Conservation (phyloP, 2,113 vertebrate genomes). For the Rhombomys opimus region DNA sequence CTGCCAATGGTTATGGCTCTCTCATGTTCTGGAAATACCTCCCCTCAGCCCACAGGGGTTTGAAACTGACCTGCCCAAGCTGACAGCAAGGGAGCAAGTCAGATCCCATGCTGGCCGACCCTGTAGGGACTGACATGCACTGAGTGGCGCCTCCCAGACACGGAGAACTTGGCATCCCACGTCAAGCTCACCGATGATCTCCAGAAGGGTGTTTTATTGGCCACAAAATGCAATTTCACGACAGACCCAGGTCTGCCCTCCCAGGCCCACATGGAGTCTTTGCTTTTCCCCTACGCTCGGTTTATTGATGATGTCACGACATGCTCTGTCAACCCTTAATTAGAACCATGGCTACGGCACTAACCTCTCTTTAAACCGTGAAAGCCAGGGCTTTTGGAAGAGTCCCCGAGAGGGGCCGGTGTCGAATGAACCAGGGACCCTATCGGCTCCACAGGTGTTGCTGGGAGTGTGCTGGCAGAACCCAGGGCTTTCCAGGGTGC, state of each 20-base stretch:
- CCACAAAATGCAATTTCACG: constrained; percentile 69
- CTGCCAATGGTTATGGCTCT: background rate
- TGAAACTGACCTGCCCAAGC: constrained; percentile 75
- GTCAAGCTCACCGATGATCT: constrained; percentile 35
- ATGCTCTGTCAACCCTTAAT: constrained; percentile 73
- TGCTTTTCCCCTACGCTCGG: constrained; percentile 79
- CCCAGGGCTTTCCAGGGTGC: background rate
- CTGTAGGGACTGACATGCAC: background rate
- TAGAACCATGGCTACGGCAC: constrained; percentile 77
- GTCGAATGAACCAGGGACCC: background rate
- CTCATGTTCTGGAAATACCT: constrained; percentile 70
- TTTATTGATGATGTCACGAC: constrained; percentile 84
- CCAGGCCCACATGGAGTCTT: constrained; percentile 68
- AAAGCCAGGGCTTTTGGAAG: constrained; percentile 69
- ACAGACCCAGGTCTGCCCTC: constrained; percentile 77
- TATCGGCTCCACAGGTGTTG: background rate
- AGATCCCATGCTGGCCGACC: background rate
- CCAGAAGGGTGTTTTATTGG: constrained; percentile 78
- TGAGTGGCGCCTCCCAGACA: constrained; percentile 57
- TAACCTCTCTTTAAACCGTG: constrained; percentile 78
- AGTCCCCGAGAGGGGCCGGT: background rate
- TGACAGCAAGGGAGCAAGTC: background rate
- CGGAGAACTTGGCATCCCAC: constrained; percentile 42
- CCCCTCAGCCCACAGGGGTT: constrained; percentile 18
- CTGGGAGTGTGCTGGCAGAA: background rate